Evolutionary conservation across 2,888 invertebrate species (phyloP), one percentile per base, ranked within the genome.

Genomic region (Graphium colonna): DNA sequence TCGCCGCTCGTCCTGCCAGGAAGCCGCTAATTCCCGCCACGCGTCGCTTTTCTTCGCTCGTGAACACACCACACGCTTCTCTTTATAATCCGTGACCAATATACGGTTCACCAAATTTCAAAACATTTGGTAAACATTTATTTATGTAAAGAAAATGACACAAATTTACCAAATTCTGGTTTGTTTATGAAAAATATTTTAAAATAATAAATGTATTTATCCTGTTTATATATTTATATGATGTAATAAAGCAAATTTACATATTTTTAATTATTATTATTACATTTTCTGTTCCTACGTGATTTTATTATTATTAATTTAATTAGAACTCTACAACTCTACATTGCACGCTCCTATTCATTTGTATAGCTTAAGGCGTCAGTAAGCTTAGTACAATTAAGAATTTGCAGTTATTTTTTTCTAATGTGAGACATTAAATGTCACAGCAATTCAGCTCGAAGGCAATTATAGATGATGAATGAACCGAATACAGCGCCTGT

Each of bases 21-120:
- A 86, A 80, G 79, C 77, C 73, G 71, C 75, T 82, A 82, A 83
- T 84, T 83, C 82, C 76, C 75, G 73, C 71, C 79, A 81, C 82
- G 78, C 78, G 79, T 71, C 71, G 64, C 70, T 67, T 69, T 70
- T 69, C 63, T 73, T 65, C 65, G 58, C 61, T 64, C 60, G 60
- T 64, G 62, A 63, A 63, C 63, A 63, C 55, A 59, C 58, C 59
- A 58, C 65, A 61, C 63, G 62, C 57, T 60, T 56, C 55, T 57
- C 51, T 59, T 58, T 60, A 57, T 61, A 59, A 43, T 55, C 43
- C 47, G 42, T 49, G 51, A 45, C 38, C 52, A 49, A 45, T 38
- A 44, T 43, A 16, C 28, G 28, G 28, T 8, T 4, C 28, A 7
- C 5, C 5, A 4, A 4, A 8, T 28, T 4, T 28, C 8, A 28